Conservation (phyloP, 2,888 invertebrate species). For the Cybosia mesomella region DNA sequence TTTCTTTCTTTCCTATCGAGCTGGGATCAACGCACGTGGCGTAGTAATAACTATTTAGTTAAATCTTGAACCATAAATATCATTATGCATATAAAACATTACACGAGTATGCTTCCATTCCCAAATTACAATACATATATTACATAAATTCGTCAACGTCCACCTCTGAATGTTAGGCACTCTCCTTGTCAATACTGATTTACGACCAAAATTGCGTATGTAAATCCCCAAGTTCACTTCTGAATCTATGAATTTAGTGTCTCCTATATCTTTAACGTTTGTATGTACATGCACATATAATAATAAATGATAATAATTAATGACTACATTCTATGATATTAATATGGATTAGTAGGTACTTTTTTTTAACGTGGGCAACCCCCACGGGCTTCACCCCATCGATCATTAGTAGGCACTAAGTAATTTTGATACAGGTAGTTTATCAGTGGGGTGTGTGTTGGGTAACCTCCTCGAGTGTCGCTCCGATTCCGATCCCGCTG, state of each 20-base stretch:
- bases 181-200: constrained; percentile 6
- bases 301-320: background rate
- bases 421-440: too few relatives aligned
- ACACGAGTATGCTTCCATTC: background rate
- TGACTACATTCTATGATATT: background rate
- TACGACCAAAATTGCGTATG: constrained; percentile 9
- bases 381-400: too few relatives aligned
- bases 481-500: too few relatives aligned
- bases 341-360: background rate
- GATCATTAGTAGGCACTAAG: too few relatives aligned
- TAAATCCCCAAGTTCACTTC: constrained; percentile 4
- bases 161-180: background rate
- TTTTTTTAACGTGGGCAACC: too few relatives aligned
- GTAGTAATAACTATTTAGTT: background rate
- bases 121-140: background rate
- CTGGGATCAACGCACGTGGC: background rate
- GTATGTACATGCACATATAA: background rate
- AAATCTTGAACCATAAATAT: background rate
- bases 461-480: too few relatives aligned
- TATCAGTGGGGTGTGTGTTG: too few relatives aligned
- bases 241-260: constrained; percentile 2
- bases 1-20: background rate
- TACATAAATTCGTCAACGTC: constrained; percentile 1
- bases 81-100: background rate
- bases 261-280: background rate